Conservation (phyloP, 2,888 invertebrate genomes). For the Mesorhabditis belari region DNA sequence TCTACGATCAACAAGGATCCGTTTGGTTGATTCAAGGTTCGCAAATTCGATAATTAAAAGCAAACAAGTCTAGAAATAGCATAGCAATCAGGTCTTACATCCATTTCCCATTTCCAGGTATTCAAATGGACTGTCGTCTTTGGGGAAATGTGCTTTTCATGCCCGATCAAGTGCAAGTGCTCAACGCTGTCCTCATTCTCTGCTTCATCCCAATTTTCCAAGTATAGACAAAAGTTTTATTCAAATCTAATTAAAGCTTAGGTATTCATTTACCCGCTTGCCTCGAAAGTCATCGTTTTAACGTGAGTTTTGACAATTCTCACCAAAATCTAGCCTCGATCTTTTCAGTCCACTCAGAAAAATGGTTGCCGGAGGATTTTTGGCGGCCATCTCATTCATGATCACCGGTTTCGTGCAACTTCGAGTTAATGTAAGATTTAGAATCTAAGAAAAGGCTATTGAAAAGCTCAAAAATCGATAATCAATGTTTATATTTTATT, state of each 20-base stretch:
- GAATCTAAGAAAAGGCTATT: not conserved
- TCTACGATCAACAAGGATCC: slow-evolving; percentile 91
- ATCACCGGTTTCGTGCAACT: slow-evolving; percentile 71
- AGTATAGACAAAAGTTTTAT: no score
- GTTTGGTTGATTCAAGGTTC: slow-evolving; percentile 85
- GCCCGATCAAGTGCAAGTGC: slow-evolving; percentile 42
- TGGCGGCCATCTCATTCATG: slow-evolving; percentile 79
- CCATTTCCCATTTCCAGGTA: slow-evolving; percentile 11
- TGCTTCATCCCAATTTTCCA: slow-evolving; percentile 57
- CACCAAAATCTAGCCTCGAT: not conserved
- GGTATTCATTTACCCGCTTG: slow-evolving; percentile 51
- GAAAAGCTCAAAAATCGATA: not conserved
- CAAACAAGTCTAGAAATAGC: not conserved
- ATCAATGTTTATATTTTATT: not conserved
- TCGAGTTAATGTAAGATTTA: slow-evolving; percentile 39
- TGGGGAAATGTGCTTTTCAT: slow-evolving; percentile 29
- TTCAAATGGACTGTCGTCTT: slow-evolving; percentile 47
- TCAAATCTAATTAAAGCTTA: no score
- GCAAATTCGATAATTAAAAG: not conserved
- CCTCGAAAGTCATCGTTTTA: slow-evolving; percentile 21
- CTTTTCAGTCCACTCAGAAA: slow-evolving; percentile 71
- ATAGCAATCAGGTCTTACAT: no score
- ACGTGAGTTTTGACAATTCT: slow-evolving; percentile 25
- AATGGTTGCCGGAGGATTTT: slow-evolving; percentile 76
- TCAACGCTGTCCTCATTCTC: slow-evolving; percentile 57